Percentiles rank a stretch among this genome's conserved stretches.
Evolutionary conservation across 2,113 vertebrate species (phyloP).

Genomic region (human): DNA sequence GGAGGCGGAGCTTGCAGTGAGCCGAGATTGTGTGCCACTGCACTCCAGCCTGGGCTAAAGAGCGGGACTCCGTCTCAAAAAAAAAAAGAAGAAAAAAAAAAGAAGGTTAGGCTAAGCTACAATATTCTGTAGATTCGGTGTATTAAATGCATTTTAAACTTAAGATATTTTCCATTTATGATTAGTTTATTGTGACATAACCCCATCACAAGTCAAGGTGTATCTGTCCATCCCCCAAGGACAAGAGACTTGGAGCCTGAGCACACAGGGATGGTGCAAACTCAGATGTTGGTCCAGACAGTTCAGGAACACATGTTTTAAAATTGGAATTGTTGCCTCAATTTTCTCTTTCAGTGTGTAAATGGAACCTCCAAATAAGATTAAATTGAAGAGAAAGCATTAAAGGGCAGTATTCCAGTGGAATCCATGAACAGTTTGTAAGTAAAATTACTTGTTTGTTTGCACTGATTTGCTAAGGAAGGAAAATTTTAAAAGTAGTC

Average conservation of each 20-base stretch:
- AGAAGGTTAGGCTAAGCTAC: not conserved
- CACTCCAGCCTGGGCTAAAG: too few relatives aligned
- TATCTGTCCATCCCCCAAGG: too few relatives aligned
- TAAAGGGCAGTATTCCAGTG: not conserved
- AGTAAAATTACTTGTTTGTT: not conserved
- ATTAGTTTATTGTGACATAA: not conserved
- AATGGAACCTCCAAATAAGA: not conserved
- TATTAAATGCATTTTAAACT: not conserved
- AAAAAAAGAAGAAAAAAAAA: not conserved
- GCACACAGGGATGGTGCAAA: not conserved
- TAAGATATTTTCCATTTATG: not conserved
- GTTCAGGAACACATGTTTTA: not conserved
- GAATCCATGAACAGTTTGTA: not conserved
- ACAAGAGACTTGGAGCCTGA: not conserved
- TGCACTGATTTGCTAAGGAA: not conserved
- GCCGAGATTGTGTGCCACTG: too few relatives aligned
- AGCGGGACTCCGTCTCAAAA: too few relatives aligned
- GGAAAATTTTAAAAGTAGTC: not conserved
- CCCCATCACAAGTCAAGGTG: not conserved
- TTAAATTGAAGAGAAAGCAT: not conserved
- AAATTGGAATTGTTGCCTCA: not conserved
- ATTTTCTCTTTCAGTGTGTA: not conserved
- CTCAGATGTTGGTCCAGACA: not conserved
- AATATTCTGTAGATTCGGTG: not conserved
- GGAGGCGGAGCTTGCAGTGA: too few relatives aligned